A percentile compares a stretch with the other conserved stretches of the same genome.
Evolutionary conservation across 2,797 vertebrate genomes (phyloP).

Genomic region (Cryptoblepharus egeriae): DNA sequence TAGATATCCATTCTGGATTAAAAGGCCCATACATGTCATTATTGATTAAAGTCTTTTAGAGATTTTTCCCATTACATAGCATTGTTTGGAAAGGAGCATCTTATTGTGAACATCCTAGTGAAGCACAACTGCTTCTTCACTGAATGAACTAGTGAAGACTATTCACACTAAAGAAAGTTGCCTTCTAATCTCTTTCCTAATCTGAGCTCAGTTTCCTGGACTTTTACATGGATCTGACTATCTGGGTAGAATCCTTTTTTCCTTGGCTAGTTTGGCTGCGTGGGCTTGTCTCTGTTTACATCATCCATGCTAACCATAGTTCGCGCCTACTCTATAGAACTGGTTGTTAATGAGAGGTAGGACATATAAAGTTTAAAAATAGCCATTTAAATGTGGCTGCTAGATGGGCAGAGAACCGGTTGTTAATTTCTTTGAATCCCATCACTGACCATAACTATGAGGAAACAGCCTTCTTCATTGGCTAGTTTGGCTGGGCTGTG

Average conservation of each 20-base stretch:
- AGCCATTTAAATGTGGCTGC: too few species aligned
- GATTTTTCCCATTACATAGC: not conserved
- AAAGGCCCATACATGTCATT: constrained; percentile 7
- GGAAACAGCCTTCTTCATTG: not conserved
- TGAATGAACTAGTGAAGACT: not conserved
- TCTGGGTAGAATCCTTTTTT: not conserved
- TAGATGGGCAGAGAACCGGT: too few species aligned
- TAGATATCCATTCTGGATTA: not conserved
- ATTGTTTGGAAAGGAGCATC: not conserved
- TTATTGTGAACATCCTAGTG: not conserved
- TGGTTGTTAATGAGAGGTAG: too few species aligned
- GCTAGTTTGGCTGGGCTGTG: not conserved
- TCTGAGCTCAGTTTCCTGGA: not conserved
- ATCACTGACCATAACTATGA: too few species aligned
- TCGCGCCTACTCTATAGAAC: too few species aligned
- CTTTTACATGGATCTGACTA: not conserved
- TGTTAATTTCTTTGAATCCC: too few species aligned
- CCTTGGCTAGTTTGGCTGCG: not conserved
- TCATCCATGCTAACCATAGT: not conserved
- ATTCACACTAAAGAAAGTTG: not conserved
- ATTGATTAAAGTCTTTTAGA: not conserved
- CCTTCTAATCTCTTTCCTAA: not conserved
- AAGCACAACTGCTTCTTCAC: constrained; percentile 10
- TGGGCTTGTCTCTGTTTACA: accelerated
- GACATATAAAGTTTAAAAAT: too few species aligned